Evolutionary conservation across 2,888 invertebrate genomes (phyloP), one percentile per base, ranked within the genome.

Genomic region (Epirrhoe tristata): DNA sequence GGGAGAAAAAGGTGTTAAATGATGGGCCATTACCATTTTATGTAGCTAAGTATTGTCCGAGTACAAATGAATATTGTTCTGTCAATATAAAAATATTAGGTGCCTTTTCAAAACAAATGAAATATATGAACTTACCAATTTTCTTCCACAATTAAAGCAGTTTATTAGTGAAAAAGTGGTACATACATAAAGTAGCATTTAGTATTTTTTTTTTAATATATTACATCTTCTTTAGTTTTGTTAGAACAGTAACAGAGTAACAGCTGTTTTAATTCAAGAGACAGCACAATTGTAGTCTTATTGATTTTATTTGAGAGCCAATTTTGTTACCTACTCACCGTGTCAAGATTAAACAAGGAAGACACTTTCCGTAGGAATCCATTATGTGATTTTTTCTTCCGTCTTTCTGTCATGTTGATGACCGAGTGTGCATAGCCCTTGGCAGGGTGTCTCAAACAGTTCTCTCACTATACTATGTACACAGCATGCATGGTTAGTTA

Each of bases 311-410:
- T 74, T 74, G 64, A 73, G 70, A 74, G 76, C 77, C 81, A 79
- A 75, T 75, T 43, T 71, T 66, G 63, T 75, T 70, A 81, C 86
- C 86, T 83, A 93, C 94, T 97, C 95, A 97, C 96, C 96, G 95
- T 95, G 87, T 97, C 97, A 92, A 97, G 95, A 94, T 97, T 97
- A 94, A 97, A 97, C 80, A 97, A 94, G 78, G 96, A 97, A 79
- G 97, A 97, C 80, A 97, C 97, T 94, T 97, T 97, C 94, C 97
- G 97, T 88, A 97, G 96, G 90, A 97, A 97, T 90, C 96, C 95
- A 93, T 94, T 92, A 89, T 93, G 93, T 72, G 92, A 83, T 85
- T 94, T 94, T 94, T 94, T 94, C 92, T 94, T 94, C 87, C 93
- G 87, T 89, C 94, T 88, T 82, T 94, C 94, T 81, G 94, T 94